These are phyloP conservation scores for Brachymystax lenok DNA, from an alignment of 2,797 vertebrate genomes.

Conservation along the genomic window DNA sequence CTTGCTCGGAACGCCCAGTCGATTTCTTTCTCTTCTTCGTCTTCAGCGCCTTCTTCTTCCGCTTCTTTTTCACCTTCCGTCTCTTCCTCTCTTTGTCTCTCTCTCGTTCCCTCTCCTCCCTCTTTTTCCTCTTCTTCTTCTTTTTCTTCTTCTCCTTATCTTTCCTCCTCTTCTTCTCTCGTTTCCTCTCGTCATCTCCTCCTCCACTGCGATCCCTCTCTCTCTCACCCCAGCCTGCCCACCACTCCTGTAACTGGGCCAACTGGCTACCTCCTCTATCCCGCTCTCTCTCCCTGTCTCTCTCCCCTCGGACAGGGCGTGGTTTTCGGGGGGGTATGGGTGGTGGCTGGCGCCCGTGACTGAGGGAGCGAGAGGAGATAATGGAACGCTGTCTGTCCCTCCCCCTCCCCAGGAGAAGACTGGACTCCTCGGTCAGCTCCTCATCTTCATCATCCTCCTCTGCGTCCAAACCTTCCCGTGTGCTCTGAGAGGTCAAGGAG, in stretches of 20 bases:
- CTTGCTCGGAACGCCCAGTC: constrained; percentile 72
- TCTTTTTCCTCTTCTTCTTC: constrained; percentile 77
- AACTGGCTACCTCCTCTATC: constrained; percentile 79
- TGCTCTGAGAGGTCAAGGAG: constrained; percentile 78
- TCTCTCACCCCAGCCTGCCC: constrained; percentile 80
- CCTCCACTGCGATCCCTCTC: constrained; percentile 64
- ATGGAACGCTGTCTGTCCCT: constrained; percentile 74
- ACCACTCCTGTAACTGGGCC: constrained; percentile 81
- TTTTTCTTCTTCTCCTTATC: constrained; percentile 76
- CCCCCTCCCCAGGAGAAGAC: constrained; percentile 78
- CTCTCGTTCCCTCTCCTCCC: constrained; percentile 73
- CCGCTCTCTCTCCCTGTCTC: constrained; percentile 80
- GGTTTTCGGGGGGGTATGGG: constrained; percentile 82
- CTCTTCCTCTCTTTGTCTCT: constrained; percentile 75
- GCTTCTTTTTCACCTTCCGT: constrained; percentile 81
- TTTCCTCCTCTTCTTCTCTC: constrained; percentile 78
- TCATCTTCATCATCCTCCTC: constrained; percentile 81
- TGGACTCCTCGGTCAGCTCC: constrained; percentile 81
- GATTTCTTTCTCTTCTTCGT: constrained; percentile 76
- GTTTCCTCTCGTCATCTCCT: constrained; percentile 67
- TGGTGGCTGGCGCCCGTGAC: constrained; percentile 77
- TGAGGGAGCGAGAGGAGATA: constrained; percentile 76
- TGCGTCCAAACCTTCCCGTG: constrained; percentile 72
- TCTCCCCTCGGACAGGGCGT: constrained; percentile 81
- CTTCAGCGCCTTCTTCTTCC: constrained; percentile 69